Conservation (phyloP, 2,797 vertebrate genomes). For the Antennarius maculatus region DNA sequence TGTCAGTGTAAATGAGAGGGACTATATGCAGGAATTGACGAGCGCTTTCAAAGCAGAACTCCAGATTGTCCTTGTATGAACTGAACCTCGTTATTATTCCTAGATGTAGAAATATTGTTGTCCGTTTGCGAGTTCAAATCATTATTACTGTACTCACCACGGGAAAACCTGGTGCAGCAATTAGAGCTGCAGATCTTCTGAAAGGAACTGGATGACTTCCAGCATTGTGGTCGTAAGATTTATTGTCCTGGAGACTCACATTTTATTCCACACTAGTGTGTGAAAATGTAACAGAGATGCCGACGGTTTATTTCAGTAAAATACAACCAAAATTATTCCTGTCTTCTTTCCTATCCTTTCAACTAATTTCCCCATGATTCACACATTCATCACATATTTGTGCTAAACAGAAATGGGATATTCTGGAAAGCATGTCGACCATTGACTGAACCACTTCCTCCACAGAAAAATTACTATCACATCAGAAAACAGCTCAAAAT, state of each 20-base stretch:
- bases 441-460: background rate
- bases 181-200: conserved; percentile 2
- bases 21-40: background rate
- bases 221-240: background rate
- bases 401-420: conserved; percentile 3
- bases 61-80: conserved; percentile 7
- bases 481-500: conserved; percentile 28
- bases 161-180: background rate
- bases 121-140: conserved; percentile 1
- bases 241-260: conserved; percentile 1
- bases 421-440: background rate
- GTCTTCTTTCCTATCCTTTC: background rate
- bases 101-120: conserved; percentile 14
- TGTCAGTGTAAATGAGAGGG: background rate
- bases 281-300: conserved; percentile 21
- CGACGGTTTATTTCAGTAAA: conserved; percentile 12
- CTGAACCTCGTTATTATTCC: conserved; percentile 12
- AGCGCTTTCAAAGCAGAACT: background rate
- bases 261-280: background rate
- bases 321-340: background rate
- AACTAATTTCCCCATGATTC: conserved; percentile 5
- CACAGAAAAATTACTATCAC: conserved; percentile 21
- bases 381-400: background rate
- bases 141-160: conserved; percentile 12
- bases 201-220: conserved; percentile 13